Percentiles rank a stretch among this genome's conserved stretches.
These are phyloP conservation scores for Turritopsis dohrnii DNA, from an alignment of 30 jellyfish, hydroid and myxozoan species.

Conservation along the genomic window DNA sequence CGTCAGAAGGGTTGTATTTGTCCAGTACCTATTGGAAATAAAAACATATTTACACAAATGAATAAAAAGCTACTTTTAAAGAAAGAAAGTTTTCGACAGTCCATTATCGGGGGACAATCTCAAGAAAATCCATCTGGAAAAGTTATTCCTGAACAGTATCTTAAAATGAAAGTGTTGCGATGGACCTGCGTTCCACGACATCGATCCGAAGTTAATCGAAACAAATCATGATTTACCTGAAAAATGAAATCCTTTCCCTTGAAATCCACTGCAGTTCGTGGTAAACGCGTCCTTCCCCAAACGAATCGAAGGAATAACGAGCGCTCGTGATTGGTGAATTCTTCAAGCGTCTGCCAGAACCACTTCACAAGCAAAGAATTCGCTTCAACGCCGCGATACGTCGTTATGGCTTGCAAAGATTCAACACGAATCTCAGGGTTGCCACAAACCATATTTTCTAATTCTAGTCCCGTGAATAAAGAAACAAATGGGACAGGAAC, in stretches of 20 bases:
- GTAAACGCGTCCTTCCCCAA: constrained; percentile 93
- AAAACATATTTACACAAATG: no score
- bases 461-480: constrained; percentile 58
- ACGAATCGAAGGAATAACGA: constrained; percentile 84
- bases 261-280: constrained; percentile 82
- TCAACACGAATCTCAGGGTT: constrained; percentile 77
- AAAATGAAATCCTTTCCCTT: constrained; percentile 83
- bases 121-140: not conserved
- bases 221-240: constrained; percentile 40
- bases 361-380: constrained; percentile 59
- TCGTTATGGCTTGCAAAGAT: constrained; percentile 59
- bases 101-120: no score
- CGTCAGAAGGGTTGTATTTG: constrained; percentile 82
- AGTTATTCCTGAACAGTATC: not conserved
- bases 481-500: constrained; percentile 69
- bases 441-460: constrained; percentile 87
- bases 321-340: constrained; percentile 66
- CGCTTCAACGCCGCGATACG: constrained; percentile 63
- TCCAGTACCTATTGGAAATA: constrained; percentile 70
- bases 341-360: constrained; percentile 92
- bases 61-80: not conserved
- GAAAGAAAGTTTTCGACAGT: not conserved
- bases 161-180: no score
- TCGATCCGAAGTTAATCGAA: not conserved
- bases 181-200: no score